Evolutionary conservation across 2,113 vertebrate genomes (phyloP).

Genomic region (Rattus norvegicus): GRCr8 NC_086021.1:82509501-82510000

Average conservation of each 20-base stretch:
- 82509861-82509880: neutral
- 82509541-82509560: neutral
- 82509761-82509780: neutral
- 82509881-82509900: neutral
- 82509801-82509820: neutral
- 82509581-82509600: neutral
- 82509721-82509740: neutral
- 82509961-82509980: neutral
- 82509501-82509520: constrained; percentile 30
- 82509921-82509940: too few relatives aligned
- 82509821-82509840: neutral
- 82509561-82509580: neutral
- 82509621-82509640: neutral
- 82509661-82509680: neutral
- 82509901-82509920: neutral
- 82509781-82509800: neutral
- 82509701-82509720: neutral
- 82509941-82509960: neutral
- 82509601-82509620: neutral
- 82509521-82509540: neutral
- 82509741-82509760: neutral
- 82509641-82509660: neutral
- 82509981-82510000: neutral
- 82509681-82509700: neutral
- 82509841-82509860: neutral